These are phyloP conservation scores for Noctilio leporinus DNA, from an alignment of 2,113 vertebrate species.

Conservation along the genomic window DNA sequence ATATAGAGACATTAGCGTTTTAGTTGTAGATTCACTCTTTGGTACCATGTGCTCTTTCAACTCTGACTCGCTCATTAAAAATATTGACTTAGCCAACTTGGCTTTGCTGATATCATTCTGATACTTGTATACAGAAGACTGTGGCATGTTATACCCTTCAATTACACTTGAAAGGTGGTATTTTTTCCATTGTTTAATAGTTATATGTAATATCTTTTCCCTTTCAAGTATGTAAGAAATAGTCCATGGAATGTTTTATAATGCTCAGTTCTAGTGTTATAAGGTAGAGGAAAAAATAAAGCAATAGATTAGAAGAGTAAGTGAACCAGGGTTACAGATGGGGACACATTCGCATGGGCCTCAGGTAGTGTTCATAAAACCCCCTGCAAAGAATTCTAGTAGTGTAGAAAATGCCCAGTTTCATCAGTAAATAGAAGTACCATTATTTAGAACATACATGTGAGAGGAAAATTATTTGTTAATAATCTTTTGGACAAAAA, in stretches of 20 bases:
- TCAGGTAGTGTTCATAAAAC: background rate
- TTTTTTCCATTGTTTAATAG: constrained; percentile 8
- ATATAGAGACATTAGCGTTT: background rate
- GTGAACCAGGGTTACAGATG: background rate
- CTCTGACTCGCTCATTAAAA: background rate
- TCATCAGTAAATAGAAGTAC: background rate
- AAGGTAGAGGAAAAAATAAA: background rate
- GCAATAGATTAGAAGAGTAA: background rate
- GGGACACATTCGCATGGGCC: background rate
- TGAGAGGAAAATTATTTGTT: background rate
- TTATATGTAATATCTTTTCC: background rate
- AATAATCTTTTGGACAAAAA: background rate
- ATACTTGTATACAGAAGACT: background rate
- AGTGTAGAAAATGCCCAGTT: background rate
- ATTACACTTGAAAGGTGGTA: background rate
- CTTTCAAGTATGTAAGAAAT: background rate
- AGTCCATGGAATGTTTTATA: background rate
- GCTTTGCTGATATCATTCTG: background rate
- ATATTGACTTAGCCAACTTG: background rate
- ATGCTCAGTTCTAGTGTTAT: background rate
- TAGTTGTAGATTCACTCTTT: background rate
- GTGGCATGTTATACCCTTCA: background rate
- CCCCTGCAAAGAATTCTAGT: background rate
- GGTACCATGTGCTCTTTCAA: background rate
- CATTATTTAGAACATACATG: background rate